A percentile compares a stretch with the other conserved stretches of the same genome.
Evolutionary conservation across 1,140 invertebrate genomes (phyloP).

Genomic region (Lanistes nyassanus): DNA sequence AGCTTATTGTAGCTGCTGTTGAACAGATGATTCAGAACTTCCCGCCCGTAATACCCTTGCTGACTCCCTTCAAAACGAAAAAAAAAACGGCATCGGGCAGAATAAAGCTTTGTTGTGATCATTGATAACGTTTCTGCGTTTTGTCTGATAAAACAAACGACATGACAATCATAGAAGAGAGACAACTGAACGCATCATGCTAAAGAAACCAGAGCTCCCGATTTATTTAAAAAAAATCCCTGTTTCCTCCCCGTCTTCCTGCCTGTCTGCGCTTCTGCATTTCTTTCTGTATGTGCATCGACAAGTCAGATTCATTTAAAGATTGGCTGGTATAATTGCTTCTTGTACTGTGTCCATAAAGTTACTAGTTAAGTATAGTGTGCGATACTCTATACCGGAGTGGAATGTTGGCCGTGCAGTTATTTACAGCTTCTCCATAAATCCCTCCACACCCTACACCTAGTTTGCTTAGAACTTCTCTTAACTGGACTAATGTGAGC

Average conservation of each 20-base stretch:
- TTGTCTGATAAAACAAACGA: neutral
- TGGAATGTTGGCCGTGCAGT: too few species aligned
- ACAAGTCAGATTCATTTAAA: neutral
- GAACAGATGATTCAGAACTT: conserved; percentile 90
- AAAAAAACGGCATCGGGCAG: neutral
- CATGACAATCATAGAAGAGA: neutral
- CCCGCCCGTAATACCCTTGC: conserved; percentile 91
- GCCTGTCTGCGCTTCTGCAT: neutral
- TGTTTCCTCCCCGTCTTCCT: neutral
- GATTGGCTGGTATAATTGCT: neutral
- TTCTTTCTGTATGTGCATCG: neutral
- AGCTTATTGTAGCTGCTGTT: conserved; percentile 80
- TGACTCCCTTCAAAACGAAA: conserved; percentile 77
- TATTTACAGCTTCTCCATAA: too few species aligned
- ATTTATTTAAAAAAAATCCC: neutral
- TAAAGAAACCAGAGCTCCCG: neutral
- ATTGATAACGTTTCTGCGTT: neutral
- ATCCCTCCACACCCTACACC: neutral
- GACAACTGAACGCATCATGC: neutral
- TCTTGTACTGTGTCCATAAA: too few species aligned
- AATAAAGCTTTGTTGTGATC: neutral
- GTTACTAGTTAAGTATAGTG: too few species aligned
- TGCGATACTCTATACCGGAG: too few species aligned
- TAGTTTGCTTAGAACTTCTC: too few species aligned
- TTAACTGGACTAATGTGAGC: too few species aligned